Conservation (phyloP, 2,113 vertebrate species). For the Alosa alosa region DNA sequence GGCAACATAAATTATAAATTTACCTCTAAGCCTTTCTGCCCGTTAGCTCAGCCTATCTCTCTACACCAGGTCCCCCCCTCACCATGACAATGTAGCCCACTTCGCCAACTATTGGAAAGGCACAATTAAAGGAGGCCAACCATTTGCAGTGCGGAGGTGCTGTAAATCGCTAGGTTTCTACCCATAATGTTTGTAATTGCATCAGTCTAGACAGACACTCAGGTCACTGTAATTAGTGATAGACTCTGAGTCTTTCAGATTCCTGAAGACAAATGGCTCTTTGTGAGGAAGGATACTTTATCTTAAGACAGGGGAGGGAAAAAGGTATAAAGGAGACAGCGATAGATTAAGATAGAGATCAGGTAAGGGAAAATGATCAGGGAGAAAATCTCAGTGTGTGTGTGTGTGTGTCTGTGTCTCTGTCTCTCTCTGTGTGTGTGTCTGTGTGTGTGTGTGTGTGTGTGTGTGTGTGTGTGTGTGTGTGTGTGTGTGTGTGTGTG, state of each 20-base stretch:
- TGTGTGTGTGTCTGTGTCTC: not conserved
- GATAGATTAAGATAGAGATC: not conserved
- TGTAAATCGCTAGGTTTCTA: not conserved
- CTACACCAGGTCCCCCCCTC: not conserved
- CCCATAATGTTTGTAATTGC: slow-evolving; percentile 26
- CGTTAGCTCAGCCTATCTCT: not conserved
- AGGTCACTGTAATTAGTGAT: slow-evolving; percentile 23
- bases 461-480: not conserved
- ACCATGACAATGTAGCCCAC: not conserved
- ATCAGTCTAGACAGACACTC: slow-evolving; percentile 7
- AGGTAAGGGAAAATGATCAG: not conserved
- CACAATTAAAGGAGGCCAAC: slow-evolving; percentile 7
- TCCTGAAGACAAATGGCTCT: slow-evolving; percentile 13
- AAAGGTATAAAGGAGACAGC: not conserved
- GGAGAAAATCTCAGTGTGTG: not conserved
- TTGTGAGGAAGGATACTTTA: slow-evolving; percentile 13
- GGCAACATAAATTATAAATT: slow-evolving; percentile 12
- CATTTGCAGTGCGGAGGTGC: not conserved
- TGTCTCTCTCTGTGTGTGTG: too few species aligned
- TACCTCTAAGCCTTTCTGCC: slow-evolving; percentile 6
- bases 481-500: not conserved
- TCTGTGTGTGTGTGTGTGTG: not conserved
- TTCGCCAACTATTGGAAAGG: not conserved
- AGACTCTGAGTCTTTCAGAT: slow-evolving; percentile 5
- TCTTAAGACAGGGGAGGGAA: slow-evolving; percentile 16